Conservation (phyloP, 2,797 vertebrate species). For the Liasis olivaceus region DNA sequence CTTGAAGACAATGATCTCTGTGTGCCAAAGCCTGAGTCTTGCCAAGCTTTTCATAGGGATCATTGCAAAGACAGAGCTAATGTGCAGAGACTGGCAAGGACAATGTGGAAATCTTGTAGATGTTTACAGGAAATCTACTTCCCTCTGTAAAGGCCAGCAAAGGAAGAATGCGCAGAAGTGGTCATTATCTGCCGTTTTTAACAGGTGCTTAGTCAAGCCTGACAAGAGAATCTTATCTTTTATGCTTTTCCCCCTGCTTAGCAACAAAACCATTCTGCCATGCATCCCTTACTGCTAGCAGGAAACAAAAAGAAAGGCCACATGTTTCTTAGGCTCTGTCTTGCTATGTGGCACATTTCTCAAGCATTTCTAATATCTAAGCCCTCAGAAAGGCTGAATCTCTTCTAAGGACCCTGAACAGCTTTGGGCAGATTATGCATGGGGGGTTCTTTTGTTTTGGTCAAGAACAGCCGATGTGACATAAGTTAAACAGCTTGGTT, state of each 20-base stretch:
- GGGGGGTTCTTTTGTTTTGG: neutral
- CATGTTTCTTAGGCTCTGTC: neutral
- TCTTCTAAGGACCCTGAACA: neutral
- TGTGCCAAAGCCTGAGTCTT: constrained; percentile 3
- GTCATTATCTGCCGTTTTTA: neutral
- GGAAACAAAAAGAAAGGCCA: neutral
- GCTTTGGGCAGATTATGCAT: neutral
- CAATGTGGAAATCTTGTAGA: constrained; percentile 21
- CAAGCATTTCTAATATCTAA: neutral
- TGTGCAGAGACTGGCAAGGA: constrained; percentile 18
- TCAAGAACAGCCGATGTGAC: neutral
- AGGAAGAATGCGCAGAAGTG: constrained; percentile 15
- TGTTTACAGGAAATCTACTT: constrained; percentile 20
- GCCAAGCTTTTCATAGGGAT: constrained; percentile 18
- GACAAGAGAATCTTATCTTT: constrained; percentile 21
- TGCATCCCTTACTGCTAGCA: constrained; percentile 5
- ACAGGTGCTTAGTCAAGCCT: constrained; percentile 23
- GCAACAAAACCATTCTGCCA: constrained; percentile 11
- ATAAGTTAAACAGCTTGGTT: neutral
- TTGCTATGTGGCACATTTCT: constrained; percentile 2
- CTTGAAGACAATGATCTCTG: constrained; percentile 34
- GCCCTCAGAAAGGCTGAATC: neutral
- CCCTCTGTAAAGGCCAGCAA: constrained; percentile 10
- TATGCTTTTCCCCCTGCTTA: constrained; percentile 17
- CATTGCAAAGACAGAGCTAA: constrained; percentile 24